These are phyloP conservation scores for Sebastes matsubarae DNA, from an alignment of 2,797 vertebrate species.

Conservation along the genomic window DNA sequence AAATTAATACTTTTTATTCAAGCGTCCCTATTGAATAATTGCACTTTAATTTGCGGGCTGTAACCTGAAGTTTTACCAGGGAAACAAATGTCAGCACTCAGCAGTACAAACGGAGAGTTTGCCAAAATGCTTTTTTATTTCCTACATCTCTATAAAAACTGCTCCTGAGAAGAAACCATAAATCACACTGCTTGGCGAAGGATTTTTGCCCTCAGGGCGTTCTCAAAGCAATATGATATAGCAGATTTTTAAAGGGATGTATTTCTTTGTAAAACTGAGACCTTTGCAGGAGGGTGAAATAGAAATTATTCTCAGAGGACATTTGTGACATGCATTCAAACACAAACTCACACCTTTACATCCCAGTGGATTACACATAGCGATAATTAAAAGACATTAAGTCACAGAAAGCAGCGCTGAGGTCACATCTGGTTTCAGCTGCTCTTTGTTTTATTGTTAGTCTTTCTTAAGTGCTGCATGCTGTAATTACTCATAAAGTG, in stretches of 20 bases:
- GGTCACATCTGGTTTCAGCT: slow-evolving; percentile 5
- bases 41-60: background rate
- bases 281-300: background rate
- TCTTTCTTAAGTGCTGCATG: background rate
- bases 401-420: background rate
- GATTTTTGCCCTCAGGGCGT: slow-evolving; percentile 1
- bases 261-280: slow-evolving; percentile 17
- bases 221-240: slow-evolving; percentile 28
- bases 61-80: background rate
- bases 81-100: slow-evolving; percentile 4
- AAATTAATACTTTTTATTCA: background rate
- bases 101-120: slow-evolving; percentile 12
- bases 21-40: background rate
- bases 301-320: background rate
- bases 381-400: slow-evolving; percentile 18
- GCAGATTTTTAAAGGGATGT: slow-evolving; percentile 5
- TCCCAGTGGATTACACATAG: slow-evolving; percentile 6
- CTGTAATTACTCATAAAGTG: slow-evolving; percentile 25
- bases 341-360: background rate
- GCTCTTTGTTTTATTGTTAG: background rate
- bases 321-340: background rate
- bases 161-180: slow-evolving; percentile 9
- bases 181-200: slow-evolving; percentile 18
- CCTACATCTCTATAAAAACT: slow-evolving; percentile 4
- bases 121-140: slow-evolving; percentile 16